Base-by-base conservation (phyloP, 2,888 invertebrate species). In the Scaeva pyrastri region DNA sequence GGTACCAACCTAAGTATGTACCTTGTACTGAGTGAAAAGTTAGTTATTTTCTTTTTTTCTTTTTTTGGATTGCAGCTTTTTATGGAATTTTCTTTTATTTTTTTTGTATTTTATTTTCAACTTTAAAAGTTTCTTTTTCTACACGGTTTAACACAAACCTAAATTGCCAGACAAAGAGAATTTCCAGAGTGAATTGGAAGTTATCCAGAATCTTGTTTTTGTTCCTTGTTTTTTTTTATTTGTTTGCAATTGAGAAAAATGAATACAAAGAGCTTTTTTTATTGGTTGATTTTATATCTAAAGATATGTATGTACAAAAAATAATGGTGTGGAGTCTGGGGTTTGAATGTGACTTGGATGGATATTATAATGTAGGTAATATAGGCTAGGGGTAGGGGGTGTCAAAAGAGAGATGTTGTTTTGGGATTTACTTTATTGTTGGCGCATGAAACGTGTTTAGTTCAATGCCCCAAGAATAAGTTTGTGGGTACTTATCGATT, bases 71-170 rank as follows among this genome's bases (percentile, higher is more conserved):
- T 31, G 45, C 31, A 48, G 82, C 73, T 78, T 50, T 83, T 64
- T 64, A 56, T 70, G 48, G 72, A 43, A 41, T 62, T 52, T 45
- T 80, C 16, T 50, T 23, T 31, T 36, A 8, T 41, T 19, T 2
- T n/a, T 16, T 48, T 55, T 43, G 71, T 43, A 12, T 72, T 41
- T 6, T 16, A 55, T 2, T 36, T 72, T 41, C 55, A 31, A 74
- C 45, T 75, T 31, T 75, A 52, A 84, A 84, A 84, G 80, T 84
- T 75, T 85, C 71, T 66, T 85, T 85, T 85, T 85, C 81, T 76
- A 85, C 81, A 81, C 64, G 71, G 73, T 79, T 84, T 84, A 58
- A 74, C 83, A 58, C 52, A 79, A 75, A 80, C 62, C 70, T 78
- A 85, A 81, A 81, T 66, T 45, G 66, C 55, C 80, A 81, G 85